These are phyloP conservation scores for Trachelus troglodyta DNA, from an alignment of 2,888 invertebrate genomes.

Conservation along the genomic window DNA sequence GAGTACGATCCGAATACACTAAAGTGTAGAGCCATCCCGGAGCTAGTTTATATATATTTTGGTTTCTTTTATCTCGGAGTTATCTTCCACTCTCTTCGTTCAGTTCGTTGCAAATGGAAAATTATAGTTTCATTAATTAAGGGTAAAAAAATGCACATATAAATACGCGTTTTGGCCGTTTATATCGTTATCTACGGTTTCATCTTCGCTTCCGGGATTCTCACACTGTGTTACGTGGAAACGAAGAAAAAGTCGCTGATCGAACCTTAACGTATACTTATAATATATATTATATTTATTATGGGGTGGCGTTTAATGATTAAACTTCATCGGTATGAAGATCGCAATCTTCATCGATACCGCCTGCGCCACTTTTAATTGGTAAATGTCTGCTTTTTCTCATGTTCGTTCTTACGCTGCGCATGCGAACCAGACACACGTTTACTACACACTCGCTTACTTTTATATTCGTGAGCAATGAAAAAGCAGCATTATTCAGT, in stretches of 20 bases:
- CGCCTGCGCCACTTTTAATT: not conserved
- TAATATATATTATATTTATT: not conserved
- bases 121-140: not conserved
- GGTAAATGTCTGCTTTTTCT: conserved; percentile 24
- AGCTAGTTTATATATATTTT: conserved; percentile 23
- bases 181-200: not conserved
- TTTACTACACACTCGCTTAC: not conserved
- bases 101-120: conserved; percentile 45
- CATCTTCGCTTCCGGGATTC: not conserved
- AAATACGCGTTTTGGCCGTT: not conserved
- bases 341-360: too few species aligned
- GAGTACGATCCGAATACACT: not conserved
- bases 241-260: not conserved
- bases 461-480: not conserved
- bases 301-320: not conserved
- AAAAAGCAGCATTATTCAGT: not conserved
- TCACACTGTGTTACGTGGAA: not conserved
- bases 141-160: not conserved
- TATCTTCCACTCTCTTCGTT: conserved; percentile 22
- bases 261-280: not conserved
- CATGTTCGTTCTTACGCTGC: conserved; percentile 30
- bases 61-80: conserved; percentile 23
- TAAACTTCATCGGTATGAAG: too few species aligned
- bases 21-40: not conserved
- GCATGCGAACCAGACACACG: conserved; percentile 9